A percentile compares a stretch with the other conserved stretches of the same genome.
phyloP scores from a whole-genome alignment of 64 coral and sea anemone species.

The Porites lutea region DNA sequence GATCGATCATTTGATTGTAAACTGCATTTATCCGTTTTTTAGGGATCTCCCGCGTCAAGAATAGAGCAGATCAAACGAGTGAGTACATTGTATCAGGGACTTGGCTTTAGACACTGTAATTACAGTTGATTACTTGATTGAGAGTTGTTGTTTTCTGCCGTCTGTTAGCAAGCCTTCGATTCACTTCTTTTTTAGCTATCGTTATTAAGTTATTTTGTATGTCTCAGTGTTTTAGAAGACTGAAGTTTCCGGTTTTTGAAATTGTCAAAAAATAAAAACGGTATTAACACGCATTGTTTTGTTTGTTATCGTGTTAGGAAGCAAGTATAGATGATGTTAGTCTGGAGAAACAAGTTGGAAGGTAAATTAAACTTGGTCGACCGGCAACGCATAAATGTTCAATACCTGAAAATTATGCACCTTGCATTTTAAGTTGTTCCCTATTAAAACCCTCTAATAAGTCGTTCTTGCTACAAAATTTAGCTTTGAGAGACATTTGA shows the following conservation, averaged over 20 bases:
- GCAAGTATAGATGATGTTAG: constrained; percentile 91
- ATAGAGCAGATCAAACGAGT: constrained; percentile 87
- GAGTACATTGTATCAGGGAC: not conserved
- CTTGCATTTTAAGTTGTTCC: no score
- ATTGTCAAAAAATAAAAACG: not conserved
- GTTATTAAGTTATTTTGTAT: no score
- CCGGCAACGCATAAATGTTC: not conserved
- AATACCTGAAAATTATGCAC: no score
- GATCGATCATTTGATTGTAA: not conserved
- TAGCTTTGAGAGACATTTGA: no score
- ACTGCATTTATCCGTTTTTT: not conserved
- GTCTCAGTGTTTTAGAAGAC: no score
- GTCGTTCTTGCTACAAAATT: no score
- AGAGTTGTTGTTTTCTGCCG: no score
- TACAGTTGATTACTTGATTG: not conserved
- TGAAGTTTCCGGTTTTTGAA: not conserved
- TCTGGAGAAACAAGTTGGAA: constrained; percentile 73
- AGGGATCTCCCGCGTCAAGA: constrained; percentile 92
- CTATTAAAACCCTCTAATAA: no score
- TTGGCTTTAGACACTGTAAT: not conserved
- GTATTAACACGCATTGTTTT: constrained; percentile 17
- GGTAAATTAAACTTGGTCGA: constrained; percentile 4
- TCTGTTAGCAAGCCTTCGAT: not conserved
- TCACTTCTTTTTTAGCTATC: no score
- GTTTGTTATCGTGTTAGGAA: constrained; percentile 37